Base-by-base conservation (phyloP, 2,797 vertebrate species). In the Parauchenoglanis ngamensis region DNA sequence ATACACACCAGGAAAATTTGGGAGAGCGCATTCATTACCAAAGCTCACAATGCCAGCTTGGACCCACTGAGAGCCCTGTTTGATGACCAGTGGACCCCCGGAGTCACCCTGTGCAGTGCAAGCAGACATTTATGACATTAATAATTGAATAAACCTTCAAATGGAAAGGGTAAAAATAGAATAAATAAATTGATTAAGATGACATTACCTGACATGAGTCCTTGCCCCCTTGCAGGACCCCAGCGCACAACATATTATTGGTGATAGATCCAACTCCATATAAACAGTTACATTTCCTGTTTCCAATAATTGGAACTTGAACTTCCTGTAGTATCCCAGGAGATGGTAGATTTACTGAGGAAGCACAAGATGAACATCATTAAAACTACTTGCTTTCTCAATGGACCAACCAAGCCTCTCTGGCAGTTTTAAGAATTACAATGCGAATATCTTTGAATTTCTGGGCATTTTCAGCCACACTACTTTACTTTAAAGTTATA, bases 31-130 rank as follows among this genome's bases (percentile, higher is more conserved):
- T 3, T 73, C 59, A 0, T 0, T 0, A 1, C 91, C 89, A 72
- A 91, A 92, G 40, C 92, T 94, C 86, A 93, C 93, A 17, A 95
- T 3, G 11, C 94, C 94, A 57, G n/a, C 56, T 90, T 92, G 93
- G 59, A 94, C 3, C 93, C 92, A 94, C 1, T 7, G 0, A 0
- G 0, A 2, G 3, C 8, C 28, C 0, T 28, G 7, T 46, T 88
- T 88, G n/a, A 19, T 25, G 86, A 94, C 84, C 80, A 92, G 12
- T 0, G 93, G 83, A 7, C 89, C 90, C 0, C 94, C 94, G 0
- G 92, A 92, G 87, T 94, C 92, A 25, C 87, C 90, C 94, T 94
- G 90, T 40, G 79, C 4, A 56, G 19, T 52, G 17, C n/a, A 28
- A 13, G 8, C 68, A 86, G n/a, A 76, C 15, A 65, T 56, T 73